phyloP scores from a whole-genome alignment of 2,888 invertebrate species.

The Capitulum mitella region DNA sequence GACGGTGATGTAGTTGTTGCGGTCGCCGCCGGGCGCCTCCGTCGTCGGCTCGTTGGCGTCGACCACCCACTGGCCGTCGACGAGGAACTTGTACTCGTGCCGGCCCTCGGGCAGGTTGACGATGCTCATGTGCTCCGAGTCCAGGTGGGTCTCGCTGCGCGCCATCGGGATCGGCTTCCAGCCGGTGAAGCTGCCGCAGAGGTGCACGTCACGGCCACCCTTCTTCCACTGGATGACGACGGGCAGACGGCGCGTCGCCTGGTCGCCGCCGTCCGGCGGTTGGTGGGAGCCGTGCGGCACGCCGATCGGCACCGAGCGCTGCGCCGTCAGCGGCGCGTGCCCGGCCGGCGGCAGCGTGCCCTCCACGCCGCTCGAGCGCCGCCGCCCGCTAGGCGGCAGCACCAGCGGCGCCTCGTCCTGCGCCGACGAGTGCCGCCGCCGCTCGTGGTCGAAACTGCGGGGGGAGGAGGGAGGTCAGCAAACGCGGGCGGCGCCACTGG shows the following conservation, averaged over 20 bases:
- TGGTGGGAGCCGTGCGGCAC: neutral
- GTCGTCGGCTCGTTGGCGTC: conserved; percentile 29
- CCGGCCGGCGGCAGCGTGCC: neutral
- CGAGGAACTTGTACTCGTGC: conserved; percentile 36
- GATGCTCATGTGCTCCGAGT: conserved; percentile 48
- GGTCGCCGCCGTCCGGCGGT: neutral
- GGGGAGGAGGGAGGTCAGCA: neutral
- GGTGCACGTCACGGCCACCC: neutral
- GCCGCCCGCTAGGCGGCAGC: neutral
- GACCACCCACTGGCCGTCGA: conserved; percentile 36
- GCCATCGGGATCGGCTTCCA: neutral
- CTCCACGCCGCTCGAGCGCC: neutral
- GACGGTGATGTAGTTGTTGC: neutral
- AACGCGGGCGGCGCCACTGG: neutral
- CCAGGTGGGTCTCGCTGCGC: neutral
- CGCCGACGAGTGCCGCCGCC: conserved; percentile 6
- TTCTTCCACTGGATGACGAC: neutral
- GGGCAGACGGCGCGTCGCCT: neutral
- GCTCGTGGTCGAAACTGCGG: neutral
- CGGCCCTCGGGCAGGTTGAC: conserved; percentile 65
- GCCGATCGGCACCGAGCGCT: neutral
- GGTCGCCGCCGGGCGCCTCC: neutral
- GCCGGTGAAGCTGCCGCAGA: neutral
- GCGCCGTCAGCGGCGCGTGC: neutral
- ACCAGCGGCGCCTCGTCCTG: neutral